These are phyloP conservation scores for Gobius niger DNA, from an alignment of 2,113 vertebrate species.

Conservation along the genomic window DNA sequence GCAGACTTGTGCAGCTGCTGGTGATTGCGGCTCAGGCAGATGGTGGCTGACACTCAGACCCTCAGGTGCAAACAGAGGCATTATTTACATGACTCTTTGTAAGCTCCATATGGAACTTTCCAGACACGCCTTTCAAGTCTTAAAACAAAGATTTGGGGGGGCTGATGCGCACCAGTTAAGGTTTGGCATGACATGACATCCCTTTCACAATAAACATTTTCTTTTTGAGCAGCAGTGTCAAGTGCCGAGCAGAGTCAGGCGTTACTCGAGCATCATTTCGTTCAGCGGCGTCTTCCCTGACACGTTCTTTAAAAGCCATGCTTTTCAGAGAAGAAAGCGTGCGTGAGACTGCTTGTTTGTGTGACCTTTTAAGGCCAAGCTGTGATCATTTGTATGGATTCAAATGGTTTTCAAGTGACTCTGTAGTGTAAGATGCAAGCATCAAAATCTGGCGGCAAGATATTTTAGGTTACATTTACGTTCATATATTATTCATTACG, in stretches of 20 bases:
- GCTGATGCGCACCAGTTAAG: conserved; percentile 17
- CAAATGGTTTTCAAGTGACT: conserved; percentile 11
- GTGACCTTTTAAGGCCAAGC: conserved; percentile 47
- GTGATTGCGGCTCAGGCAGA: conserved; percentile 37
- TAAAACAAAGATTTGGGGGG: conserved; percentile 26
- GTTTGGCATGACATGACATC: conserved; percentile 8
- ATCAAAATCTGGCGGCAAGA: not conserved
- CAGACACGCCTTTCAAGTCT: conserved; percentile 12
- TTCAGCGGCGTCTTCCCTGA: conserved; percentile 40
- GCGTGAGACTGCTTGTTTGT: conserved; percentile 18
- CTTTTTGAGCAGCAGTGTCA: conserved; percentile 21
- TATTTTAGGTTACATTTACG: not conserved
- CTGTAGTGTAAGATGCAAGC: not conserved
- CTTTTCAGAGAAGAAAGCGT: conserved; percentile 43
- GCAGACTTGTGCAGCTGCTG: conserved; percentile 20
- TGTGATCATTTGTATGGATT: conserved; percentile 41
- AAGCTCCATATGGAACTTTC: not conserved
- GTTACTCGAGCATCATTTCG: conserved; percentile 31
- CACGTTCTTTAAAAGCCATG: conserved; percentile 44
- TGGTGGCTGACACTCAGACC: conserved; percentile 35
- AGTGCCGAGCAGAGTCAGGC: conserved; percentile 19
- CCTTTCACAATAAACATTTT: conserved; percentile 9
- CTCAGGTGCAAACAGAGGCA: conserved; percentile 24
- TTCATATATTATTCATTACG: not conserved
- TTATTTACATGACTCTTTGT: not conserved